These are phyloP conservation scores for Borostomias antarcticus DNA, from an alignment of 2,797 vertebrate species.

Conservation along the genomic window DNA sequence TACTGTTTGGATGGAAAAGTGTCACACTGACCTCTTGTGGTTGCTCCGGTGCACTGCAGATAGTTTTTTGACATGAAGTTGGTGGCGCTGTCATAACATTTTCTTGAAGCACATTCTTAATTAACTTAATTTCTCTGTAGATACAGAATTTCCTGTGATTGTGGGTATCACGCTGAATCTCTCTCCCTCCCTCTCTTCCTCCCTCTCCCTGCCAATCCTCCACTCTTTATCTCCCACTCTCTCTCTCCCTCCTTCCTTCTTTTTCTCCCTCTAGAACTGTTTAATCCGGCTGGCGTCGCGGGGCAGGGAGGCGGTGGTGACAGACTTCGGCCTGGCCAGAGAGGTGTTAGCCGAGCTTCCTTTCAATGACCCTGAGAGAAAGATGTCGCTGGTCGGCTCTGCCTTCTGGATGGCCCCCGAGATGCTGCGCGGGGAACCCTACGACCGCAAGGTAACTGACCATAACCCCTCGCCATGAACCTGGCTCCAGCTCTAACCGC, in stretches of 20 bases:
- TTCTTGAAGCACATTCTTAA: too few relatives aligned
- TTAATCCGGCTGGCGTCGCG: slow-evolving; percentile 64
- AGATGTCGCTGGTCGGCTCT: slow-evolving; percentile 79
- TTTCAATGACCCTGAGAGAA: slow-evolving; percentile 66
- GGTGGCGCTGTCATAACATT: too few relatives aligned
- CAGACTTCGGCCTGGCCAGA: slow-evolving; percentile 77
- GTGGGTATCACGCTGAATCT: too few relatives aligned
- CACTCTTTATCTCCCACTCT: not conserved
- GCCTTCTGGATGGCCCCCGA: slow-evolving; percentile 84
- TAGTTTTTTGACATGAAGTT: too few relatives aligned
- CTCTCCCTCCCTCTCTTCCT: too few relatives aligned
- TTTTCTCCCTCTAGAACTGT: slow-evolving; percentile 72
- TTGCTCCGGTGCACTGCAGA: not conserved
- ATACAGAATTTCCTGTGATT: too few relatives aligned
- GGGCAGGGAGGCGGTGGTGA: slow-evolving; percentile 74
- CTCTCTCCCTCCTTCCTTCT: not conserved
- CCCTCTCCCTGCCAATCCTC: not conserved
- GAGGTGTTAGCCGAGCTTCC: slow-evolving; percentile 75
- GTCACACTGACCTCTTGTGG: slow-evolving; percentile 36
- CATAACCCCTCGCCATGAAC: not conserved
- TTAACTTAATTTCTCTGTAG: not conserved
- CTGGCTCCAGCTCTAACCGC: too few relatives aligned
- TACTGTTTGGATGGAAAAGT: not conserved
- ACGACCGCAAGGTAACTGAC: slow-evolving; percentile 73
- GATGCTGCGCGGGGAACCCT: slow-evolving; percentile 79